Evolutionary conservation across 2,888 invertebrate species (phyloP).

Genomic region (Noctua comes): DNA sequence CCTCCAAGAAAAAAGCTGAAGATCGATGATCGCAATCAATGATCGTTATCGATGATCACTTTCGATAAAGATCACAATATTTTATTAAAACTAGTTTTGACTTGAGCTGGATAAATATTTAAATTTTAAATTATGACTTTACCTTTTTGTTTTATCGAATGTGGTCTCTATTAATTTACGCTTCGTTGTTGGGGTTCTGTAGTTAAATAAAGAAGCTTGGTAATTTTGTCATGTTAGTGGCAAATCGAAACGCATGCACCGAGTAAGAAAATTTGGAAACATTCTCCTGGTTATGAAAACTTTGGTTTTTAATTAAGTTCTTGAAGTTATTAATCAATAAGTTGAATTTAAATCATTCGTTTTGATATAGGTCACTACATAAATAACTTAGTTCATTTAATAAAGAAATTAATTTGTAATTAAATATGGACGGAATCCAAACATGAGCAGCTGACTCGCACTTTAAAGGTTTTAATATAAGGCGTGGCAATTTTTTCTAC

Average conservation of each 20-base stretch:
- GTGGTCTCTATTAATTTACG: slow-evolving; percentile 33
- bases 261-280: background rate
- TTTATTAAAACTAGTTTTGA: slow-evolving; percentile 55
- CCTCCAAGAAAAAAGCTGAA: slow-evolving; percentile 47
- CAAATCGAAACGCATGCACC: background rate
- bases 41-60: slow-evolving; percentile 43
- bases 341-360: background rate
- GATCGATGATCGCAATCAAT: slow-evolving; percentile 45
- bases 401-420: background rate
- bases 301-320: background rate
- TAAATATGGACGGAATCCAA: slow-evolving; percentile 27
- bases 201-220: background rate
- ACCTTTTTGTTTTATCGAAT: slow-evolving; percentile 48
- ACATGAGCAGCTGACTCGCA: background rate
- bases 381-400: background rate
- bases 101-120: slow-evolving; percentile 49
- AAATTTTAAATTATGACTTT: slow-evolving; percentile 43
- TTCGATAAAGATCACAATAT: slow-evolving; percentile 54
- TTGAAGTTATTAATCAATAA: background rate
- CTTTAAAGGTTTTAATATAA: slow-evolving; percentile 28
- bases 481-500: slow-evolving; percentile 39
- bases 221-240: background rate
- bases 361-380: background rate
- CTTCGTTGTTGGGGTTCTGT: slow-evolving; percentile 21
- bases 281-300: background rate